Conservation (phyloP, 2,888 invertebrate species). For the Trypoxylon attenuatum region DNA sequence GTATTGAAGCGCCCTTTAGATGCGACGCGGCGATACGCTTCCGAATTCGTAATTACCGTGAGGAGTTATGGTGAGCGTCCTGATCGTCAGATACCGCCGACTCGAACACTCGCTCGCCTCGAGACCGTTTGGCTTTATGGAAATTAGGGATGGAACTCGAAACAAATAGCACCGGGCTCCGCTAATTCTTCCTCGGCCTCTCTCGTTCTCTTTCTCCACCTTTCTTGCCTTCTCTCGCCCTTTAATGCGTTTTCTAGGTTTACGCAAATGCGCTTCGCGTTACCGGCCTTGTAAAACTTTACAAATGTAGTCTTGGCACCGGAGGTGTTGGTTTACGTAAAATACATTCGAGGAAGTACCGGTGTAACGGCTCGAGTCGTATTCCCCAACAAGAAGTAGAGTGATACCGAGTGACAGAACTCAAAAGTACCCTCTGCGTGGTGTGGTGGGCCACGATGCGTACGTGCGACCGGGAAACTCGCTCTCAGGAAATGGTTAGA, state of each 20-base stretch:
- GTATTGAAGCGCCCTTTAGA: conserved; percentile 3
- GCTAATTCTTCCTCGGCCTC: conserved; percentile 7
- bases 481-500: too few relatives aligned
- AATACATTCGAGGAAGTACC: neutral
- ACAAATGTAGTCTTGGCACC: neutral
- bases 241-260: conserved; percentile 15
- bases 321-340: conserved; percentile 6
- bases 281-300: conserved; percentile 2
- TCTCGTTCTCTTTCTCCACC: neutral
- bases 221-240: too few relatives aligned
- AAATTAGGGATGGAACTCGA: conserved; percentile 31
- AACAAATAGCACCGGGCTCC: conserved; percentile 17
- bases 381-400: neutral
- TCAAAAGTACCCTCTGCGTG: neutral
- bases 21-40: conserved; percentile 17
- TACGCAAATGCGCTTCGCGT: conserved; percentile 1
- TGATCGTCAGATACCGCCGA: conserved; percentile 29
- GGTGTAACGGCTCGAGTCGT: neutral
- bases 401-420: neutral
- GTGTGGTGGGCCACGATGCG: too few relatives aligned
- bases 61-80: conserved; percentile 7
- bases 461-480: too few relatives aligned
- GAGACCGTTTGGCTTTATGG: conserved; percentile 27
- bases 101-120: conserved; percentile 5
- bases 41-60: conserved; percentile 44